Conservation (phyloP, 2,888 invertebrate genomes). For the Antitype chi region DNA sequence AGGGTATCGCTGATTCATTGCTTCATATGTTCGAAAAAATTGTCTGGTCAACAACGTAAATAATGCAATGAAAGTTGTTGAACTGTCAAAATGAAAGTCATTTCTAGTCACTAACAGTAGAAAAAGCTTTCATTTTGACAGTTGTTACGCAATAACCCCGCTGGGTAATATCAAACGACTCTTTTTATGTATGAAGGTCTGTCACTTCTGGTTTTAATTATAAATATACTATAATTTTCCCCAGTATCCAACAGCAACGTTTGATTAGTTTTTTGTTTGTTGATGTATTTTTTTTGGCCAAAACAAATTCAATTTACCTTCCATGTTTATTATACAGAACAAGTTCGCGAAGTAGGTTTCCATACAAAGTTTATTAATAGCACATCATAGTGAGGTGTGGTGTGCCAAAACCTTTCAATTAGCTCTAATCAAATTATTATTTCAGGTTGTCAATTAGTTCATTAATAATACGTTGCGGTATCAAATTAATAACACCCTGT, state of each 20-base stretch:
- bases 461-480: slow-evolving; percentile 9
- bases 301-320: slow-evolving; percentile 7
- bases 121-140: no score
- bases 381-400: neutral
- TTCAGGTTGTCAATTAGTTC: slow-evolving; percentile 34
- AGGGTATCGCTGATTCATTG: no score
- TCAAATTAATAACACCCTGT: slow-evolving; percentile 12
- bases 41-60: no score
- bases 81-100: no score
- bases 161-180: neutral
- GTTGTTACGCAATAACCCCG: no score
- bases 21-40: no score
- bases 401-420: slow-evolving; percentile 41
- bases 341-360: slow-evolving; percentile 22
- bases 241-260: neutral
- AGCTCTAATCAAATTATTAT: slow-evolving; percentile 27
- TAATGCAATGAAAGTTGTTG: no score
- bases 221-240: neutral
- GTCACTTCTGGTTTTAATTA: neutral
- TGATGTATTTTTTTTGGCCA: neutral
- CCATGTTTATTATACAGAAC: neutral
- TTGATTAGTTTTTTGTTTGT: slow-evolving; percentile 13
- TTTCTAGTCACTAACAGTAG: no score
- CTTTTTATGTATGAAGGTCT: neutral
- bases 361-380: slow-evolving; percentile 25